Evolutionary conservation across 1,140 invertebrate genomes (phyloP).

Genomic region (Bombus superbus): DNA sequence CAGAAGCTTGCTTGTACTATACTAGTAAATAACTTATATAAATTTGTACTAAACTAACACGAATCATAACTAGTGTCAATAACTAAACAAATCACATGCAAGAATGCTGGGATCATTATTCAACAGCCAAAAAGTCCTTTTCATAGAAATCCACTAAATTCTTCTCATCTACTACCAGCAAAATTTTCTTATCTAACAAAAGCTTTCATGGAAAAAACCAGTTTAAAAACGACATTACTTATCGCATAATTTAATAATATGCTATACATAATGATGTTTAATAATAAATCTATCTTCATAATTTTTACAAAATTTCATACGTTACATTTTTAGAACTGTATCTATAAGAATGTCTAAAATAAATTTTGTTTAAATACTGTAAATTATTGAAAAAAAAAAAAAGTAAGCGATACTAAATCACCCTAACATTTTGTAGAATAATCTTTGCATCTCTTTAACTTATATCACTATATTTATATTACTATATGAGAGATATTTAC

Average conservation of each 20-base stretch:
- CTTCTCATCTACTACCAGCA: neutral
- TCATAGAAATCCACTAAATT: neutral
- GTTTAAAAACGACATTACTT: conserved; percentile 24
- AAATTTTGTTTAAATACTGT: neutral
- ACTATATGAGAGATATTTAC: neutral
- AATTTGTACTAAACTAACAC: too few species aligned
- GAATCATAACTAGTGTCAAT: neutral
- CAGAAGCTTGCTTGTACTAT: neutral
- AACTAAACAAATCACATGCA: neutral
- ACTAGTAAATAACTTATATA: too few species aligned
- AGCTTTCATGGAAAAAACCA: neutral
- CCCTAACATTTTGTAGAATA: neutral
- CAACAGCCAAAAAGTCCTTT: neutral
- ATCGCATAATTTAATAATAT: too few species aligned
- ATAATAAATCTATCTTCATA: neutral
- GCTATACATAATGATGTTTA: too few species aligned
- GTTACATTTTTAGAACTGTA: neutral
- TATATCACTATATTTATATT: neutral
- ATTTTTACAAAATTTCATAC: neutral
- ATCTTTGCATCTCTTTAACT: neutral
- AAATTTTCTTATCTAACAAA: neutral
- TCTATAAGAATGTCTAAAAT: neutral
- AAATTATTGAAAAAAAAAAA: neutral
- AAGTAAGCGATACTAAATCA: neutral
- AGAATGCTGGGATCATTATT: neutral